phyloP scores from a whole-genome alignment of 2,113 vertebrate species.

The Lasiurus cinereus region DNA sequence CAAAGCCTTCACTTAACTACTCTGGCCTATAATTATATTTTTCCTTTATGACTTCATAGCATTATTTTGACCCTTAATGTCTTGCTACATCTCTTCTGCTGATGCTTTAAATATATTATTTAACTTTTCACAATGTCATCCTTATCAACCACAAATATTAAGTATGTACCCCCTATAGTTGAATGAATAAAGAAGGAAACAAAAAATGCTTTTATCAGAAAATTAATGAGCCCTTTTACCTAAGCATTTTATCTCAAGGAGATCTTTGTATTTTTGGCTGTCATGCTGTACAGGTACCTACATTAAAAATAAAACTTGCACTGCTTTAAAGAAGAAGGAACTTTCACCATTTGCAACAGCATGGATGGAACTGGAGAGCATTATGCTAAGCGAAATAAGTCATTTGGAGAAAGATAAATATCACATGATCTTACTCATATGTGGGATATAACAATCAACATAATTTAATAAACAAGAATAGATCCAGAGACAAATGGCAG shows the following conservation, averaged over 20 bases:
- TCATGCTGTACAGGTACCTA: neutral
- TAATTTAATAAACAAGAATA: too few species aligned
- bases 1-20: neutral
- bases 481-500: too few species aligned
- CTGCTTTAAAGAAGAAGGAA: too few species aligned
- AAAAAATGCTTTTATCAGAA: constrained; percentile 21
- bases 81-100: neutral
- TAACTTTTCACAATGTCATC: neutral
- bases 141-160: constrained; percentile 1
- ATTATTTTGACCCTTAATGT: neutral
- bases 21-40: neutral
- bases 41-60: neutral
- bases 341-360: too few species aligned
- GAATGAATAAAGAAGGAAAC: constrained; percentile 20
- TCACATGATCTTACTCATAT: too few species aligned
- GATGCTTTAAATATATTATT: neutral
- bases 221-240: neutral
- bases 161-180: neutral
- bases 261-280: constrained; percentile 50
- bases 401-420: too few species aligned
- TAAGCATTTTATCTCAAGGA: constrained; percentile 4
- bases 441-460: too few species aligned
- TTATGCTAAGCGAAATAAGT: too few species aligned
- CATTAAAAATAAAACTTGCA: constrained; percentile 59
- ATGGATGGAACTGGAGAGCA: too few species aligned